A percentile compares a stretch with the other conserved stretches of the same genome.
Conservation (phyloP, 2,888 invertebrate genomes). For the Caenorhabditis uteleia region DNA sequence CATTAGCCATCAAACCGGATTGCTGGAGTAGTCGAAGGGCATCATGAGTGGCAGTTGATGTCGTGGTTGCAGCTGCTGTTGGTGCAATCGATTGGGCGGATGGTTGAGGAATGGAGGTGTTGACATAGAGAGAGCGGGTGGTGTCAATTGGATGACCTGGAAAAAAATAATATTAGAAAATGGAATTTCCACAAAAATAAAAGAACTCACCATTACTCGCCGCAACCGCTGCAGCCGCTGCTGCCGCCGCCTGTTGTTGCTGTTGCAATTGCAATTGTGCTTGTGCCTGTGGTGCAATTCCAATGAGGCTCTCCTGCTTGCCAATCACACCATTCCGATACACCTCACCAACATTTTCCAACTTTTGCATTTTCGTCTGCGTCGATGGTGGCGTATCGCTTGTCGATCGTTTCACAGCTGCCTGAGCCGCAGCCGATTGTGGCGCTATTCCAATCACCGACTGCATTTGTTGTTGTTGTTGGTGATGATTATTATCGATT, state of each 20-base stretch:
- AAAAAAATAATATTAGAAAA: neutral
- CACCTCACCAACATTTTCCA: neutral
- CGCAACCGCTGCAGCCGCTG: constrained; percentile 10
- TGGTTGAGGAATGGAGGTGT: too few relatives aligned
- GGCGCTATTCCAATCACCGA: constrained; percentile 10
- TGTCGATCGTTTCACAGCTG: neutral
- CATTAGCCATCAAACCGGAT: neutral
- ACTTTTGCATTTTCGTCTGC: constrained; percentile 1
- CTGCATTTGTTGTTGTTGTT: neutral
- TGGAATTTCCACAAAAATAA: neutral
- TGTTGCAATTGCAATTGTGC: constrained; percentile 15
- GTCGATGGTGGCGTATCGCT: constrained; percentile 11
- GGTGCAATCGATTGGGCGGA: neutral
- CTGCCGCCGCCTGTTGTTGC: constrained; percentile 8
- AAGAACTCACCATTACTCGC: too few relatives aligned
- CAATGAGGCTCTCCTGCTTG: constrained; percentile 15
- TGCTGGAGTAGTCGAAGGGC: neutral
- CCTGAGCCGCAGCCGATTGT: neutral
- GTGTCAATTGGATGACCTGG: neutral
- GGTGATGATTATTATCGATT: neutral
- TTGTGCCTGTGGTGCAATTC: constrained; percentile 25
- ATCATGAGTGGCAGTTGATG: neutral
- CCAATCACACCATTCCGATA: constrained; percentile 5
- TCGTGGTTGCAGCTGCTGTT: neutral
- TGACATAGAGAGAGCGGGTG: too few relatives aligned